Evolutionary conservation across 2,888 invertebrate genomes (phyloP).

Genomic region (Agonum fuliginosum): DNA sequence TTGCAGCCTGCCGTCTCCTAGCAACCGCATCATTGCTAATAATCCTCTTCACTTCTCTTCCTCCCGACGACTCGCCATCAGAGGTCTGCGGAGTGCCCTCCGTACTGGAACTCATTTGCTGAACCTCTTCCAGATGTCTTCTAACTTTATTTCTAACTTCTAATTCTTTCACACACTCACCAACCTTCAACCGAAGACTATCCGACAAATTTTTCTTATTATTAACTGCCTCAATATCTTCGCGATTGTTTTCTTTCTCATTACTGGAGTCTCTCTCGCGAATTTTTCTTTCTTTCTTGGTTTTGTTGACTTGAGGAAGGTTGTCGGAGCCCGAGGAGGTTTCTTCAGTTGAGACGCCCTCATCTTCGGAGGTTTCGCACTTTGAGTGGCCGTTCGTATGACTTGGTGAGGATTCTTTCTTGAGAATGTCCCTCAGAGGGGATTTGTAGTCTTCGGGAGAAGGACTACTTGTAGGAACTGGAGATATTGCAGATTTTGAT

Average conservation of each 20-base stretch:
- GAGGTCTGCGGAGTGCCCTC: constrained; percentile 65
- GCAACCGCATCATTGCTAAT: constrained; percentile 74
- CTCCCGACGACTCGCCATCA: constrained; percentile 80
- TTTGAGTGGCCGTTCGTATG: constrained; percentile 62
- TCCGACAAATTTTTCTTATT: constrained; percentile 42
- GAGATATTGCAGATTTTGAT: constrained; percentile 74
- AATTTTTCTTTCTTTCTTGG: constrained; percentile 21
- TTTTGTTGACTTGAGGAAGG: background rate
- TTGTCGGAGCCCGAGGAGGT: constrained; percentile 69
- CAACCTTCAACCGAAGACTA: constrained; percentile 36
- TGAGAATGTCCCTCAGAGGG: constrained; percentile 64
- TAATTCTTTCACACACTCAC: constrained; percentile 42
- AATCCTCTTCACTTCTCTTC: constrained; percentile 79
- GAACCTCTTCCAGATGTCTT: constrained; percentile 55
- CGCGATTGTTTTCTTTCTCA: constrained; percentile 49
- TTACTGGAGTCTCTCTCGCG: constrained; percentile 42
- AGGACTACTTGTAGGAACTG: constrained; percentile 65
- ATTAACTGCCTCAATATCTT: constrained; percentile 45
- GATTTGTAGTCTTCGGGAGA: constrained; percentile 45
- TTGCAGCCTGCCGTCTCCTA: constrained; percentile 69
- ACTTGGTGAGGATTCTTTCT: constrained; percentile 49
- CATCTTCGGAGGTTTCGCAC: constrained; percentile 68
- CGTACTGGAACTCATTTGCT: constrained; percentile 56
- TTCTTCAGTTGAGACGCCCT: constrained; percentile 71
- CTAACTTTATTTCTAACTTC: constrained; percentile 42